Conservation (phyloP, 2,113 vertebrate genomes). For the Larimichthys crocea region DNA sequence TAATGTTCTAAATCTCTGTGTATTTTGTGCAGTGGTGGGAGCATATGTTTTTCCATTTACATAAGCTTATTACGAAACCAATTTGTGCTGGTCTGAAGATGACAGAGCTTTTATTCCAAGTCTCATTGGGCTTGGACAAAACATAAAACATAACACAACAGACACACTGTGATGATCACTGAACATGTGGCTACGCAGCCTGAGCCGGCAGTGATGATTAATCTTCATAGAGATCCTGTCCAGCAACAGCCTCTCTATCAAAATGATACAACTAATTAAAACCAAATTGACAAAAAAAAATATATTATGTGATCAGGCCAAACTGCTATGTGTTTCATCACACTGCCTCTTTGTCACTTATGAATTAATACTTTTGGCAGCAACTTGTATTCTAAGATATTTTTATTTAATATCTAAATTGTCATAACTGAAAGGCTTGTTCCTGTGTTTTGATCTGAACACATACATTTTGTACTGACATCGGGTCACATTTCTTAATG, state of each 20-base stretch:
- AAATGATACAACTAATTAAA: constrained; percentile 22
- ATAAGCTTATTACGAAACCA: constrained; percentile 60
- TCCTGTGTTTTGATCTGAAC: too few species aligned
- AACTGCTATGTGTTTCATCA: neutral
- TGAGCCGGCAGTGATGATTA: neutral
- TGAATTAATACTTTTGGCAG: neutral
- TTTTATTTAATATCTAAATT: too few species aligned
- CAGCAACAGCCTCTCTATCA: constrained; percentile 14
- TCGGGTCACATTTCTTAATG: too few species aligned
- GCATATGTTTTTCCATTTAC: constrained; percentile 43
- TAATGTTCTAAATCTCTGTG: neutral
- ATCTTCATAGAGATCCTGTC: constrained; percentile 15
- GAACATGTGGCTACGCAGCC: constrained; percentile 38
- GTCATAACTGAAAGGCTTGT: too few species aligned
- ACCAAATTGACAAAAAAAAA: neutral
- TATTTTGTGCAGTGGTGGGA: neutral
- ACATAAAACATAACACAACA: constrained; percentile 4
- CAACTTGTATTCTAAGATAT: too few species aligned
- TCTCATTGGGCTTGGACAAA: constrained; percentile 13
- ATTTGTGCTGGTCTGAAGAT: constrained; percentile 30
- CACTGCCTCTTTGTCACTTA: neutral
- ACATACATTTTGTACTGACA: too few species aligned
- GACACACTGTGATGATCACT: constrained; percentile 17
- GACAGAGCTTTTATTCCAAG: constrained; percentile 21
- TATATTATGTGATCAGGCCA: neutral